Percentiles rank a stretch among this genome's conserved stretches.
phyloP scores from a whole-genome alignment of 2,797 vertebrate genomes.

The Scolopax rusticola region DNA sequence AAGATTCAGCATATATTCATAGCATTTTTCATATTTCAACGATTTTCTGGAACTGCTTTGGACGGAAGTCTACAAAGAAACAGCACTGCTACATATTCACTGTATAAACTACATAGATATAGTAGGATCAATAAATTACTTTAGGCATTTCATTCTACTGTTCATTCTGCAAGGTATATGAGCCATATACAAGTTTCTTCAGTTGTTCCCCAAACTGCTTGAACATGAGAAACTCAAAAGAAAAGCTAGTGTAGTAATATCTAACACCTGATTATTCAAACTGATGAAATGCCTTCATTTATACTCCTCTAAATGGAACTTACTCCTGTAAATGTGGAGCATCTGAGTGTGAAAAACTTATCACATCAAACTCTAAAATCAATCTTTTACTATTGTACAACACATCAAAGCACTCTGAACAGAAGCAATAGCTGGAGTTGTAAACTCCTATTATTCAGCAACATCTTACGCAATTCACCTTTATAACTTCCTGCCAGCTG shows the following conservation, averaged over 20 bases:
- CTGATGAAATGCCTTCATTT: background rate
- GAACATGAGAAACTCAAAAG: background rate
- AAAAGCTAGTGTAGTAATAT: background rate
- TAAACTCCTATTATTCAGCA: slow-evolving; percentile 46
- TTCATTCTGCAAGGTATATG: background rate
- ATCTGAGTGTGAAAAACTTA: background rate
- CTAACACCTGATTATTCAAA: background rate
- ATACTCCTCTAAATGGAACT: background rate
- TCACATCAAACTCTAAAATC: background rate
- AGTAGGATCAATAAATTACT: background rate
- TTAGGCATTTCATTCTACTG: background rate
- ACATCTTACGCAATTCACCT: slow-evolving; percentile 42
- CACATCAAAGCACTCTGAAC: background rate
- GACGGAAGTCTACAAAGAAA: background rate
- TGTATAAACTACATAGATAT: background rate
- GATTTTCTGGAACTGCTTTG: background rate
- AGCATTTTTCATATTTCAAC: background rate
- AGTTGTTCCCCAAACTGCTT: background rate
- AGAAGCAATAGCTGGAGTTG: background rate
- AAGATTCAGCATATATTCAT: background rate
- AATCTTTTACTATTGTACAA: background rate
- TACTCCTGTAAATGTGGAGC: background rate
- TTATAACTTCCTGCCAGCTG: slow-evolving; percentile 57
- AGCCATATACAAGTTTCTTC: background rate
- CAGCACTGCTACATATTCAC: background rate